Base-by-base conservation (phyloP, 2,888 invertebrate genomes). In the Parnassius smintheus region DNA sequence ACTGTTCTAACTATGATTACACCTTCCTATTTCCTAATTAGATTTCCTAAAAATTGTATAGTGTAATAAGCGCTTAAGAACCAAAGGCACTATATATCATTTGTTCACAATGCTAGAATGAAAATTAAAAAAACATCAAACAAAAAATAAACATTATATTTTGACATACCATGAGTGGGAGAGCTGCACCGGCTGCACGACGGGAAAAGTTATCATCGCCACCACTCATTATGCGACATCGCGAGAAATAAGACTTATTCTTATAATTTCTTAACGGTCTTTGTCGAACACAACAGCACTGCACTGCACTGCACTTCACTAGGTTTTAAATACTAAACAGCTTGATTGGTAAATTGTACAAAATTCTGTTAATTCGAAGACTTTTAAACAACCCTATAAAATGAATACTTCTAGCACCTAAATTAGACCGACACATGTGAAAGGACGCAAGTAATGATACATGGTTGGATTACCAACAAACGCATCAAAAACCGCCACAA, bases 151-250 rank as follows among this genome's bases (percentile, higher is more conserved):
- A 11, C 44, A 44, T 42, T 42, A 11, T 11, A 44, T 44, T 11
- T 61, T 75, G 61, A 70, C 79, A 75, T 78, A 86, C 91, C 86
- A 87, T 91, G 85, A 86, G 87, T 85, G 86, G 86, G 79, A 86
- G 83, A 79, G 88, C 83, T 80, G 81, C 72, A 67, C 73, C 69
- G 70, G 75, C 70, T 72, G 73, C 75, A 69, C 76, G 74, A 71
- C 76, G 75, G 68, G 82, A 77, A 73, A 78, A 76, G 72, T 76
- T 68, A 78, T 90, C 89, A 90, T 90, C 86, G 80, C 80, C 83
- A 72, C 75, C 82, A 82, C 80, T 88, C 90, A 90, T 90, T 71
- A 72, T 87, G 84, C 78, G 82, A 81, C 90, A 89, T 88, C 72
- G 80, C 85, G 86, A 75, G 67, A 71, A 67, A 76, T 62, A 59